Base-by-base conservation (phyloP, 2,113 vertebrate genomes). In the Labeo rohita region DNA sequence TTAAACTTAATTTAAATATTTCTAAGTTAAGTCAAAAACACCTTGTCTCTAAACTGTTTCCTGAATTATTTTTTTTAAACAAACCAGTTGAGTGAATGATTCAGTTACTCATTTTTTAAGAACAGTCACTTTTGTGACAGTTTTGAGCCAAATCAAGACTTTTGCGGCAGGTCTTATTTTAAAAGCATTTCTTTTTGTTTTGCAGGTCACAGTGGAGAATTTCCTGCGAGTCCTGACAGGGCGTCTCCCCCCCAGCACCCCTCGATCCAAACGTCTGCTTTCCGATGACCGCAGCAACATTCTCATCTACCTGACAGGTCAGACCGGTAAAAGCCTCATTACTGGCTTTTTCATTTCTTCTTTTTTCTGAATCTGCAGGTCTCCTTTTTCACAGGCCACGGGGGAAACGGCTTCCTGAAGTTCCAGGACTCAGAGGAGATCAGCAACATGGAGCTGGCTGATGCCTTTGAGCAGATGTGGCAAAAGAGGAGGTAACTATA, bases 371-470 rank as follows among this genome's bases (percentile, higher is more conserved):
- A 16, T 83, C 47, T 65, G 72, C 23, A 75, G 10, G 73, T 59
- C 1, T 65, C 6, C 34, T 7, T 80, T 52, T 66, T 66, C 23
- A 79, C 89, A 99, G 98, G 98, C 77, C 98, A 99, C 6, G 98
- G 98, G 18, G 98, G 98, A 84, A 99, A 99, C 78, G 98, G 98
- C 73, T 99, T 99, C 88, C 93, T 99, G 89, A 99, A 99, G 94
- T 99, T 99, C 93, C 98, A 99, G 90, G 98, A 99, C 94, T 99
- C 98, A 13, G 98, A 99, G 95, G 98, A 99, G 95, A 99, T 99
- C 80, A 99, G 98, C 87, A 99, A 99, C 73, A 97, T 99, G 90
- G 98, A 99, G 85, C 96, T 99, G 89, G 98, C 97, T 1, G 98
- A 99, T 87, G 98, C 98, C 13, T 99, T 99, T 92, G 97, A 99